phyloP scores from a whole-genome alignment of 2,888 invertebrate genomes.

The Diaperis boleti region DNA sequence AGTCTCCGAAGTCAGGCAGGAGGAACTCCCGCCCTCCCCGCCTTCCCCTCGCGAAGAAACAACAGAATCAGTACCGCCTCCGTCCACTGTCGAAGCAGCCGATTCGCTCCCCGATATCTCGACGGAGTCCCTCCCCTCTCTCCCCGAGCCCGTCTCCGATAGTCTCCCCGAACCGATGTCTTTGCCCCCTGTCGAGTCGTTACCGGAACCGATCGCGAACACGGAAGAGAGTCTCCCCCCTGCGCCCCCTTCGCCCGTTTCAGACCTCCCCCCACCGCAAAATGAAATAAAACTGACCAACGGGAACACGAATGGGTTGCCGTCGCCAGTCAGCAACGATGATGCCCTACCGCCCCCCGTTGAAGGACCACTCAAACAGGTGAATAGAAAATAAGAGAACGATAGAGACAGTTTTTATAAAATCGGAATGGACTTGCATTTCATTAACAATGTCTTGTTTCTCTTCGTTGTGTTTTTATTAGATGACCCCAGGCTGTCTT shows the following conservation, averaged over 20 bases:
- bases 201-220: conserved; percentile 62
- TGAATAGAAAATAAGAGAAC: conserved; percentile 59
- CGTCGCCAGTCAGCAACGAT: conserved; percentile 62
- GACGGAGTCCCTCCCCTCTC: conserved; percentile 63
- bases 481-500: conserved; percentile 17
- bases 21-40: conserved; percentile 6
- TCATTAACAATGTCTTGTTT: conserved; percentile 53
- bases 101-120: conserved; percentile 65
- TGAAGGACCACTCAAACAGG: conserved; percentile 71
- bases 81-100: conserved; percentile 50
- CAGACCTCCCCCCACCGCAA: conserved; percentile 46
- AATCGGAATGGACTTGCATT: conserved; percentile 11
- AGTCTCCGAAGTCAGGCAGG: background rate
- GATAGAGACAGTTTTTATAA: conserved; percentile 50
- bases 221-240: conserved; percentile 48
- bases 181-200: conserved; percentile 64
- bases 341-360: conserved; percentile 69
- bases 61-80: conserved; percentile 4
- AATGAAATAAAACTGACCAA: conserved; percentile 59
- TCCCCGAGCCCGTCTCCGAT: conserved; percentile 62
- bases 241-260: conserved; percentile 41
- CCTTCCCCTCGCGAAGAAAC: conserved; percentile 15
- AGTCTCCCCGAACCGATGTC: conserved; percentile 65
- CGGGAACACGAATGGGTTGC: conserved; percentile 63
- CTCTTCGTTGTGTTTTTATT: conserved; percentile 28